phyloP scores from a whole-genome alignment of 1,140 invertebrate genomes.

The Zaprionus africanus region DNA sequence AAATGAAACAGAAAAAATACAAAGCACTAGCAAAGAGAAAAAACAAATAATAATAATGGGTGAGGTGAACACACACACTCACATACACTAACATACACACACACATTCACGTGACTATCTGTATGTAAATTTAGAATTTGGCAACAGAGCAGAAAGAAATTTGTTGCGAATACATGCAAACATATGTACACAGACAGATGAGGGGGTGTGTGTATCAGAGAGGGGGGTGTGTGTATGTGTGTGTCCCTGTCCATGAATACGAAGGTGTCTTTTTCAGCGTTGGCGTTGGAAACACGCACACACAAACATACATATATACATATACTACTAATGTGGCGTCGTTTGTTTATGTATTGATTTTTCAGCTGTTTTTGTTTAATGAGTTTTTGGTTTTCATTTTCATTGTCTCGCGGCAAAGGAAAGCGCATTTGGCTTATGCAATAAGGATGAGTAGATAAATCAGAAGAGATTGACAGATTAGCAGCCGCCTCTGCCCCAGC shows the following conservation, averaged over 20 bases:
- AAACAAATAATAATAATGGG: constrained; percentile 31
- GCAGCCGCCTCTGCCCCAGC: constrained; percentile 3
- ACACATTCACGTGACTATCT: constrained; percentile 7
- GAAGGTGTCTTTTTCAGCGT: constrained; percentile 61
- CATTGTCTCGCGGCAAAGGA: constrained; percentile 1
- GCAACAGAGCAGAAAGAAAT: constrained; percentile 49
- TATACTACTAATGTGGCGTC: neutral
- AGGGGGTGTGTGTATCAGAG: neutral
- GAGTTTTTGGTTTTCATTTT: constrained; percentile 23
- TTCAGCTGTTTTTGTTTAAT: constrained; percentile 53
- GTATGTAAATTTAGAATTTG: constrained; percentile 68
- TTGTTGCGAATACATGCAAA: constrained; percentile 17
- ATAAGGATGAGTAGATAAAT: constrained; percentile 6
- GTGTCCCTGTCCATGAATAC: constrained; percentile 68
- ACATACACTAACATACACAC: constrained; percentile 1
- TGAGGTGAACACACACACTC: constrained; percentile 6
- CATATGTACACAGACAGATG: neutral
- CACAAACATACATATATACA: neutral
- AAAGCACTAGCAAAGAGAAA: constrained; percentile 48
- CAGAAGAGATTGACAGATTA: neutral
- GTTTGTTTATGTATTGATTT: constrained; percentile 56
- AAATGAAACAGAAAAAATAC: neutral
- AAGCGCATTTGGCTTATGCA: constrained; percentile 41
- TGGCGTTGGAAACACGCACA: constrained; percentile 1
- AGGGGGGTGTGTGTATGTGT: neutral